phyloP scores from a whole-genome alignment of 2,888 invertebrate species.

The Cheilosia scutellata region DNA sequence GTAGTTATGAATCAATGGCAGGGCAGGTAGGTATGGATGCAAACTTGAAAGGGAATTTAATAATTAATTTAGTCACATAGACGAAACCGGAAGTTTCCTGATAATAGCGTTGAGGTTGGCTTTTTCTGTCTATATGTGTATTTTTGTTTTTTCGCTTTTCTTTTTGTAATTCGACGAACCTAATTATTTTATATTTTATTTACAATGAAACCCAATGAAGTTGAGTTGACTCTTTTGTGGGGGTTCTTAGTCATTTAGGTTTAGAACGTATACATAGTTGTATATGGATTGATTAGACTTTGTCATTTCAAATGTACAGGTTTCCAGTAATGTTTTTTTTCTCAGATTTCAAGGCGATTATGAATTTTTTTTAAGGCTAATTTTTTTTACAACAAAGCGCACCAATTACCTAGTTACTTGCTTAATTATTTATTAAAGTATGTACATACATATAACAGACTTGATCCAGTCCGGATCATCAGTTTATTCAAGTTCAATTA shows the following conservation, averaged over 20 bases:
- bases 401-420: no score
- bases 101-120: conserved; percentile 56
- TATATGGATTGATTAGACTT: background rate
- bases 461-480: no score
- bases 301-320: background rate
- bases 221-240: background rate
- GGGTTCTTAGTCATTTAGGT: background rate
- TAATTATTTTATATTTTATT: conserved; percentile 8
- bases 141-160: conserved; percentile 2
- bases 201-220: conserved; percentile 5
- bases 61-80: conserved; percentile 63
- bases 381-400: no score
- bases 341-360: background rate
- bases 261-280: background rate
- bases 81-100: conserved; percentile 65
- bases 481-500: no score
- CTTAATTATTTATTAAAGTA: no score
- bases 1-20: background rate
- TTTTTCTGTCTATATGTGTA: conserved; percentile 17
- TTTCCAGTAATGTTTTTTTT: background rate
- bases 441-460: no score
- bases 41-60: conserved; percentile 46
- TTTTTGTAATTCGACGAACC: conserved; percentile 26
- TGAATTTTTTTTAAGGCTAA: no score
- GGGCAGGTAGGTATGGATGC: background rate